A percentile compares a stretch with the other conserved stretches of the same genome.
These are phyloP conservation scores for Lysandra coridon DNA, from an alignment of 2,888 invertebrate species.

Conservation along the genomic window DNA sequence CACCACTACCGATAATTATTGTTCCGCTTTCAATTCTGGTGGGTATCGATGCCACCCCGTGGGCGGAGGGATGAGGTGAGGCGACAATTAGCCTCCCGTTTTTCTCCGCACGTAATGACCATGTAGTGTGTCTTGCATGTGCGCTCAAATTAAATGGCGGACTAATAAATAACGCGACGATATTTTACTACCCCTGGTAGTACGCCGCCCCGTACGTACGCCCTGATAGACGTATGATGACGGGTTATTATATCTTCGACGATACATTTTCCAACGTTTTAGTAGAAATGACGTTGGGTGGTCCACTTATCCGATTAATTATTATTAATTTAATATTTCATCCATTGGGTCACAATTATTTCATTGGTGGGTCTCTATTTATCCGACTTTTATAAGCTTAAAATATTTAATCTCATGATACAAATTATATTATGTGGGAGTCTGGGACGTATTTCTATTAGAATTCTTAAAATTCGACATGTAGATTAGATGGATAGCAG, in stretches of 20 bases:
- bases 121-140: constrained; percentile 64
- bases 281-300: not conserved
- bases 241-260: constrained; percentile 53
- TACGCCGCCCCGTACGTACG: too few relatives aligned
- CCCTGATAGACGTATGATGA: constrained; percentile 44
- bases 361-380: too few relatives aligned
- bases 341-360: too few relatives aligned
- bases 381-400: too few relatives aligned
- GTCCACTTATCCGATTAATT: not conserved
- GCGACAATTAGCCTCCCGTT: constrained; percentile 68
- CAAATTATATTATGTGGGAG: too few relatives aligned
- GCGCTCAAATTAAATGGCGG: constrained; percentile 69
- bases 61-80: constrained; percentile 69
- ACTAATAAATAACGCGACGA: constrained; percentile 60
- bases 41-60: constrained; percentile 62
- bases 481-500: too few relatives aligned
- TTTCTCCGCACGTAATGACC: constrained; percentile 58
- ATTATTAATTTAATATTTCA: not conserved
- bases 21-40: constrained; percentile 72
- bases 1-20: constrained; percentile 71
- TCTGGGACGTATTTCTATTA: too few relatives aligned
- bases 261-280: constrained; percentile 34
- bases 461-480: too few relatives aligned
- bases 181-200: constrained; percentile 53
- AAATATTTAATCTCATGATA: too few relatives aligned